A percentile compares a stretch with the other conserved stretches of the same genome.
These are phyloP conservation scores for Myotis yumanensis DNA, from an alignment of 2,113 vertebrate species.

Conservation along the genomic window DNA sequence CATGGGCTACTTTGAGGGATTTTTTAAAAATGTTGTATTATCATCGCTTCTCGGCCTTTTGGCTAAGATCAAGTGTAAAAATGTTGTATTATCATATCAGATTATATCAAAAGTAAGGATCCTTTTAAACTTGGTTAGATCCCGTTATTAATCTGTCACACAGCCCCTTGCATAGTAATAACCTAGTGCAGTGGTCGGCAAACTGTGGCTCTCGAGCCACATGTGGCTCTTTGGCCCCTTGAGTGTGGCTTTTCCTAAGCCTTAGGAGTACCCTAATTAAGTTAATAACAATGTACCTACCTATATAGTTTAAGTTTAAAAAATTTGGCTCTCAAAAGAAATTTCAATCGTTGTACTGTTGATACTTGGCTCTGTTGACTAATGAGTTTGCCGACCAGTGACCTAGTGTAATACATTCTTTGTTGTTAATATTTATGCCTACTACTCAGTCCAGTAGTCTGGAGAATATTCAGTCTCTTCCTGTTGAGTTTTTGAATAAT, in stretches of 20 bases:
- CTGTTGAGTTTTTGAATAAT: neutral
- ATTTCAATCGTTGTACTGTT: no score
- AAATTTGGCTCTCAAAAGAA: no score
- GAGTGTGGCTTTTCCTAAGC: no score
- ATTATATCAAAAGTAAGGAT: neutral
- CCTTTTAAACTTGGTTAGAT: neutral
- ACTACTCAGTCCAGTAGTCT: neutral
- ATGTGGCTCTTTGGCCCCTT: no score
- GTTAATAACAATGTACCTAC: no score
- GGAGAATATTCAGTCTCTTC: neutral
- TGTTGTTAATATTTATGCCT: neutral
- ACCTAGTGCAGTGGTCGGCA: neutral
- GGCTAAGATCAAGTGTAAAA: no score
- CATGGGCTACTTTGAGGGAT: neutral
- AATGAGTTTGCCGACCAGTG: no score
- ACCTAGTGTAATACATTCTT: neutral
- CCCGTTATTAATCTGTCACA: neutral
- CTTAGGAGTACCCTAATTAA: no score
- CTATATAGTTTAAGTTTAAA: no score
- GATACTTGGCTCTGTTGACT: no score
- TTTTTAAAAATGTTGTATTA: neutral
- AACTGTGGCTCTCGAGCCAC: no score
- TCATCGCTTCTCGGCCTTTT: no score
- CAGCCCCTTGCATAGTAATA: neutral
- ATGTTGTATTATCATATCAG: neutral